A percentile compares a stretch with the other conserved stretches of the same genome.
Evolutionary conservation across 2,797 vertebrate species (phyloP).

Genomic region (Odontamblyopus lacepedii): DNA sequence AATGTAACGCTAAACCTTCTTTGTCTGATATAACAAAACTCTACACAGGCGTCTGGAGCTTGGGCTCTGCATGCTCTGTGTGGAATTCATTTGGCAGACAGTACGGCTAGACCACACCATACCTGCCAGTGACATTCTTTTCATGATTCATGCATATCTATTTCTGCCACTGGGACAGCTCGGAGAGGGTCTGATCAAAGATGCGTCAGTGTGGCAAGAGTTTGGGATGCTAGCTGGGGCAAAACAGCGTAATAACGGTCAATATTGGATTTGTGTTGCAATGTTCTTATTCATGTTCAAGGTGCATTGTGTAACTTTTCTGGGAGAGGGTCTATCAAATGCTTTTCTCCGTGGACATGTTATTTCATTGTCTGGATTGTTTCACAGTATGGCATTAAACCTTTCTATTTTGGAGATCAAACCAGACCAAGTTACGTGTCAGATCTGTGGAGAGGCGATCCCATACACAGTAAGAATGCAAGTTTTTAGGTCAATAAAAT

Average conservation of each 20-base stretch:
- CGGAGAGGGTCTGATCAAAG: slow-evolving; percentile 66
- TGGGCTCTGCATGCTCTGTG: slow-evolving; percentile 42
- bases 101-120: slow-evolving; percentile 70
- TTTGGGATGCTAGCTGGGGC: slow-evolving; percentile 54
- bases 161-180: slow-evolving; percentile 60
- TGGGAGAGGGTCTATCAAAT: too few species aligned
- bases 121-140: slow-evolving; percentile 72
- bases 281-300: slow-evolving; percentile 35
- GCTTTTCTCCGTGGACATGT: too few species aligned
- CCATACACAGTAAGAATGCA: too few species aligned
- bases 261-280: slow-evolving; percentile 32
- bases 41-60: slow-evolving; percentile 63
- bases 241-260: slow-evolving; percentile 27
- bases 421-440: too few species aligned
- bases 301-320: too few species aligned
- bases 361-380: too few species aligned
- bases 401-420: too few species aligned
- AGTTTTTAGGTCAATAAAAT: too few species aligned
- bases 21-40: slow-evolving; percentile 73
- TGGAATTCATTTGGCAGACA: slow-evolving; percentile 71
- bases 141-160: slow-evolving; percentile 69
- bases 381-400: too few species aligned
- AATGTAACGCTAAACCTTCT: slow-evolving; percentile 68
- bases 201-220: slow-evolving; percentile 47
- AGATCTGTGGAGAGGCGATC: too few species aligned